These are phyloP conservation scores for Heliconius sara DNA, from an alignment of 2,888 invertebrate genomes.

Conservation along the genomic window DNA sequence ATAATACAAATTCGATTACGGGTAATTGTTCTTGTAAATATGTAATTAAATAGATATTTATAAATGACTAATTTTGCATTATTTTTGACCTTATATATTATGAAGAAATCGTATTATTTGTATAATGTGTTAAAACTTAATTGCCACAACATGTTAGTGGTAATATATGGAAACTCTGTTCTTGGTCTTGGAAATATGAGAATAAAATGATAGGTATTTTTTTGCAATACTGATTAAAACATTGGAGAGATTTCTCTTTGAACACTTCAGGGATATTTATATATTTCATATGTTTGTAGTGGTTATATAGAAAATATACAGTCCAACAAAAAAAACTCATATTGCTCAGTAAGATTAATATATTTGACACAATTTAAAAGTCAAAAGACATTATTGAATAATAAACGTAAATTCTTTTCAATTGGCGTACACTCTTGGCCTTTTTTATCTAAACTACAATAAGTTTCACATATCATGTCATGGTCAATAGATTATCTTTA, in stretches of 20 bases:
- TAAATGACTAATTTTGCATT: not conserved
- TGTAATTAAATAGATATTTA: constrained; percentile 17
- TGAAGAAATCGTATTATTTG: not conserved
- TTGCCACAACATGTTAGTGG: too few relatives aligned
- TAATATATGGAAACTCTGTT: too few relatives aligned
- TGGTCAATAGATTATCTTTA: too few relatives aligned
- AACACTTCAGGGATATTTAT: not conserved
- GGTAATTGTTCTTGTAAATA: constrained; percentile 13
- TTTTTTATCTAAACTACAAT: not conserved
- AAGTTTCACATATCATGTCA: too few relatives aligned
- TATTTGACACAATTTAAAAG: not conserved
- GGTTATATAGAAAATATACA: not conserved
- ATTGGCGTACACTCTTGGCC: not conserved
- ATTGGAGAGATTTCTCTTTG: too few relatives aligned
- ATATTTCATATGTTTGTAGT: not conserved
- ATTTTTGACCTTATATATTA: not conserved
- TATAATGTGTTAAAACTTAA: too few relatives aligned
- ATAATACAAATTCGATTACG: not conserved
- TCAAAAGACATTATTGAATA: not conserved
- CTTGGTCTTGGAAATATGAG: too few relatives aligned
- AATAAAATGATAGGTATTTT: too few relatives aligned
- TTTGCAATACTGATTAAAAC: too few relatives aligned
- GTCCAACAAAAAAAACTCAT: not conserved
- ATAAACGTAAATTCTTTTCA: not conserved
- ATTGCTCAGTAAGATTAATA: not conserved